A percentile compares a stretch with the other conserved stretches of the same genome.
phyloP scores from a whole-genome alignment of 2,797 vertebrate species.

The Sebastes paucispinis region DNA sequence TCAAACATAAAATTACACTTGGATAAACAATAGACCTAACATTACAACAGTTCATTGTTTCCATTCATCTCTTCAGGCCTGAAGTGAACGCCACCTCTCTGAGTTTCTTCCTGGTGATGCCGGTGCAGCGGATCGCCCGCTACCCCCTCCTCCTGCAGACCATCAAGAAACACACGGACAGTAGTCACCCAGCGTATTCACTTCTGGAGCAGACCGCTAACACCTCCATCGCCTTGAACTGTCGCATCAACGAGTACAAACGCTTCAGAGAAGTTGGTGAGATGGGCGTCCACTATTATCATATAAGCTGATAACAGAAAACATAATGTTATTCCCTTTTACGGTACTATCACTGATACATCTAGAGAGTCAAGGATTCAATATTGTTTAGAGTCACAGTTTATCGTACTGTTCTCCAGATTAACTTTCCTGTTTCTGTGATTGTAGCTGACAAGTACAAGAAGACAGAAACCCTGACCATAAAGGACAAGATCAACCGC shows the following conservation, averaged over 20 bases:
- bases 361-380: not conserved
- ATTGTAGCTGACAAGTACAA: conserved; percentile 91
- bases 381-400: not conserved
- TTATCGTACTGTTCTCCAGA: not conserved
- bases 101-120: conserved; percentile 94
- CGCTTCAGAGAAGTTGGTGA: conserved; percentile 95
- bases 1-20: not conserved
- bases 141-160: conserved; percentile 94
- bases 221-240: conserved; percentile 86
- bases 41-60: too few relatives aligned
- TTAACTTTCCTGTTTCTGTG: not conserved
- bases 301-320: not conserved
- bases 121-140: conserved; percentile 93
- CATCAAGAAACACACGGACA: conserved; percentile 89
- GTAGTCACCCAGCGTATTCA: conserved; percentile 67
- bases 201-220: conserved; percentile 82
- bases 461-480: conserved; percentile 87
- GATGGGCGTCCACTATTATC: conserved; percentile 17
- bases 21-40: accelerated
- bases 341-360: not conserved
- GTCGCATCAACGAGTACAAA: conserved; percentile 95
- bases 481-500: conserved; percentile 90
- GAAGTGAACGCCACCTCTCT: conserved; percentile 88
- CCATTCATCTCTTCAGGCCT: conserved; percentile 75
- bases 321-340: not conserved